Percentiles rank a stretch among this genome's conserved stretches.
Evolutionary conservation across 2,797 vertebrate species (phyloP).

Genomic region (Helicolenus hilgendorfi): DNA sequence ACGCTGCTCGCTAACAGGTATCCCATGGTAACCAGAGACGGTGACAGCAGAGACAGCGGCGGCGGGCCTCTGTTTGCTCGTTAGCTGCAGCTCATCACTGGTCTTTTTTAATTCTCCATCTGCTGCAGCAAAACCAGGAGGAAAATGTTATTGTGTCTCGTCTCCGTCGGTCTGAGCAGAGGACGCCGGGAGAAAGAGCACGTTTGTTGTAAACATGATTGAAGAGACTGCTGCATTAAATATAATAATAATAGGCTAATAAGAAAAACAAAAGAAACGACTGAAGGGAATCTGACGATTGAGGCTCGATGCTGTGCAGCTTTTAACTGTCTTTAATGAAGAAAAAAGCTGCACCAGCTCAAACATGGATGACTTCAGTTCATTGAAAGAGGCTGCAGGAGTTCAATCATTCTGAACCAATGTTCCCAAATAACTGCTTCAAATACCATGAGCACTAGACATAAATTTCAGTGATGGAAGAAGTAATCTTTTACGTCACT

Average conservation of each 20-base stretch:
- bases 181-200: not conserved
- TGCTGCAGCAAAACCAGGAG: not conserved
- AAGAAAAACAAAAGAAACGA: not conserved
- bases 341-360: not conserved
- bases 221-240: not conserved
- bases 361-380: not conserved
- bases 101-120: slow-evolving; percentile 9
- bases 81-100: slow-evolving; percentile 46
- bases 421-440: not conserved
- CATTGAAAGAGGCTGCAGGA: not conserved
- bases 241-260: not conserved
- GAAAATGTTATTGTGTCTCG: not conserved
- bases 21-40: slow-evolving; percentile 44
- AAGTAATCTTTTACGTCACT: not conserved
- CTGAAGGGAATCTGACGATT: not conserved
- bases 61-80: slow-evolving; percentile 27
- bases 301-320: not conserved
- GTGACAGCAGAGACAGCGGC: not conserved
- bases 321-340: not conserved
- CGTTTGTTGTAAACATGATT: slow-evolving; percentile 1
- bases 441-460: not conserved
- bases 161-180: not conserved
- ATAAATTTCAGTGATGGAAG: not conserved
- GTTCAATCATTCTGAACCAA: not conserved
- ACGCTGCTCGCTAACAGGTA: slow-evolving; percentile 33